Evolutionary conservation across 2,797 vertebrate species (phyloP).

Genomic region (Myripristis jacobus): DNA sequence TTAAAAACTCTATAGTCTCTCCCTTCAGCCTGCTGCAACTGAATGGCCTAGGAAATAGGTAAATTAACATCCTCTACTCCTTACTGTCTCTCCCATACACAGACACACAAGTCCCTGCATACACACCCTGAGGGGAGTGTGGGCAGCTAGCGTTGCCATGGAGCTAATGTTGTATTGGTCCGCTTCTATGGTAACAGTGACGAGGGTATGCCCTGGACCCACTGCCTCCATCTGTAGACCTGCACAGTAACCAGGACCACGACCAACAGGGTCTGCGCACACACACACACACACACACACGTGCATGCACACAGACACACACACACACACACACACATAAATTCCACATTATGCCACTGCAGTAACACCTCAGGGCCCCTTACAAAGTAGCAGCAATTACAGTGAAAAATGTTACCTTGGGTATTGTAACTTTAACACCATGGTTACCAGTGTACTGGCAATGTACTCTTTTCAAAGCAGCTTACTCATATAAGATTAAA

Average conservation of each 20-base stretch:
- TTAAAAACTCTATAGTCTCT: conserved; percentile 64
- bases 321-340: background rate
- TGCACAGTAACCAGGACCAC: conserved; percentile 61
- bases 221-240: conserved; percentile 65
- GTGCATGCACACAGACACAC: no score
- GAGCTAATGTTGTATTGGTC: conserved; percentile 71
- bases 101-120: conserved; percentile 19
- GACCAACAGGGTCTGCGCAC: conserved; percentile 49
- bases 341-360: no score
- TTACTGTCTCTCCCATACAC: conserved; percentile 7
- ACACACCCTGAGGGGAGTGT: conserved; percentile 78
- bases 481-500: no score
- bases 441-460: no score
- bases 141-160: conserved; percentile 81
- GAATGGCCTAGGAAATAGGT: conserved; percentile 71
- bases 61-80: conserved; percentile 67
- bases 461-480: no score
- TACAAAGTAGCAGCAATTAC: no score
- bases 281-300: conserved; percentile 1
- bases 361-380: no score
- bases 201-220: conserved; percentile 62
- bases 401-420: no score
- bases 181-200: conserved; percentile 70
- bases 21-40: conserved; percentile 60
- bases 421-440: no score